Percentiles rank a stretch among this genome's conserved stretches.
Evolutionary conservation across 2,797 vertebrate genomes (phyloP).

Genomic region (Pachyuromys duprasi): DNA sequence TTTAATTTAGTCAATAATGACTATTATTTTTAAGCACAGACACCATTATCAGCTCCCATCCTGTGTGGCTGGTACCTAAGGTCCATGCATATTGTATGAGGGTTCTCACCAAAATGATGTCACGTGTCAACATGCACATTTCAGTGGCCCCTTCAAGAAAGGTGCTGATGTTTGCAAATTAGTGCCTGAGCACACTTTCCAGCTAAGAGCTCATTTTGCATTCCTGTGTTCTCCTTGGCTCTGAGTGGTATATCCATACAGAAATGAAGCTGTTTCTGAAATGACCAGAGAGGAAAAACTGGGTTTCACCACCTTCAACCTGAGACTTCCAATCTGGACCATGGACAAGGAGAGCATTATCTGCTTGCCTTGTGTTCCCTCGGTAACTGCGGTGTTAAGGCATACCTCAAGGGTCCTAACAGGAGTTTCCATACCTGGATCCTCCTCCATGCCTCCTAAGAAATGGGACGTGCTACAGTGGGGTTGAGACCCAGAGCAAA

Average conservation of each 20-base stretch:
- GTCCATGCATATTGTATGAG: slow-evolving; percentile 32
- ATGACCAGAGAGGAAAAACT: neutral
- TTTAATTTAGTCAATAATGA: slow-evolving; percentile 61
- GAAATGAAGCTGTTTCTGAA: neutral
- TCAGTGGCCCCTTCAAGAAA: slow-evolving; percentile 51
- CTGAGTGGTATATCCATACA: neutral
- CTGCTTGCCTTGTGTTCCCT: too few relatives aligned
- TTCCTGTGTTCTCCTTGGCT: slow-evolving; percentile 44
- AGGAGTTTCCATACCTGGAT: neutral
- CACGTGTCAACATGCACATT: slow-evolving; percentile 66
- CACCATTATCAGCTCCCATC: slow-evolving; percentile 58
- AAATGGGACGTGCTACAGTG: too few relatives aligned
- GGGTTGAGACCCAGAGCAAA: neutral
- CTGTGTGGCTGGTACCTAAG: neutral
- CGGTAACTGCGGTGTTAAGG: neutral
- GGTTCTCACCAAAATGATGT: slow-evolving; percentile 37
- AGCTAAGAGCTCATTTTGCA: slow-evolving; percentile 54
- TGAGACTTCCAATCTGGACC: slow-evolving; percentile 33
- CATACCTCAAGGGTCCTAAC: neutral
- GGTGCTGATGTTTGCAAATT: slow-evolving; percentile 79
- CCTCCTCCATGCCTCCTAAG: neutral
- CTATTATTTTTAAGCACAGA: slow-evolving; percentile 71
- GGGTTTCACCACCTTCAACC: neutral
- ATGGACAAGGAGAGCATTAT: neutral
- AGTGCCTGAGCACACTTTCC: slow-evolving; percentile 73